Conservation (phyloP, 2,113 vertebrate genomes). For the Prunella fulvescens region DNA sequence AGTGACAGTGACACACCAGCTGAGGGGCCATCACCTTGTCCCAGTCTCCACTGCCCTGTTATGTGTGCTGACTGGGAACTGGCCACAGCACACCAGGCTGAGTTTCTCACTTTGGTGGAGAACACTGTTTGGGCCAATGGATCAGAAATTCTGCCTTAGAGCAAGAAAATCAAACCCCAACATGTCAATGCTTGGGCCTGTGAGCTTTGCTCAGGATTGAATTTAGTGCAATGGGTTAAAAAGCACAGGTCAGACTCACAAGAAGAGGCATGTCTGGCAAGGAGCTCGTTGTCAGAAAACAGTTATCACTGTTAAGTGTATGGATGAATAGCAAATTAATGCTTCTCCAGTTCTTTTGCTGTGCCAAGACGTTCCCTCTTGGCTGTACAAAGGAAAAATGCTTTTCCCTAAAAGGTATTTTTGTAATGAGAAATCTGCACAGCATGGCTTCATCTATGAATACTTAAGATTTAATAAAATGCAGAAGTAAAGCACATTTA, state of each 20-base stretch:
- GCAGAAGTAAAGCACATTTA: not conserved
- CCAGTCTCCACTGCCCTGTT: not conserved
- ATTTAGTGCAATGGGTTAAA: not conserved
- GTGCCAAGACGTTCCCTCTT: not conserved
- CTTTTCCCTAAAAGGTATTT: not conserved
- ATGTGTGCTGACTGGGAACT: not conserved
- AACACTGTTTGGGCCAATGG: not conserved
- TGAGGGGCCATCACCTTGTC: not conserved
- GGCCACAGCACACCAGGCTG: accelerated
- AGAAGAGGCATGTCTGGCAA: not conserved
- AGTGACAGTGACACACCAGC: not conserved
- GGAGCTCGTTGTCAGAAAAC: not conserved
- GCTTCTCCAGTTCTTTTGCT: not conserved
- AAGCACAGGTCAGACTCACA: not conserved
- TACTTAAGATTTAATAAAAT: not conserved
- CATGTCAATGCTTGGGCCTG: accelerated
- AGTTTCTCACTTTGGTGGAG: accelerated
- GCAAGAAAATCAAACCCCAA: not conserved
- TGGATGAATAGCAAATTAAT: not conserved
- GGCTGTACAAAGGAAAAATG: not conserved
- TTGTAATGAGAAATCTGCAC: not conserved
- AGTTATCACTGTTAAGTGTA: not conserved
- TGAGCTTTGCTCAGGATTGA: not conserved
- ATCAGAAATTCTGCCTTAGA: not conserved
- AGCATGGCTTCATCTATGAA: not conserved